Evolutionary conservation across 2,888 invertebrate genomes (phyloP).

Genomic region (Dioctria rufipes): DNA sequence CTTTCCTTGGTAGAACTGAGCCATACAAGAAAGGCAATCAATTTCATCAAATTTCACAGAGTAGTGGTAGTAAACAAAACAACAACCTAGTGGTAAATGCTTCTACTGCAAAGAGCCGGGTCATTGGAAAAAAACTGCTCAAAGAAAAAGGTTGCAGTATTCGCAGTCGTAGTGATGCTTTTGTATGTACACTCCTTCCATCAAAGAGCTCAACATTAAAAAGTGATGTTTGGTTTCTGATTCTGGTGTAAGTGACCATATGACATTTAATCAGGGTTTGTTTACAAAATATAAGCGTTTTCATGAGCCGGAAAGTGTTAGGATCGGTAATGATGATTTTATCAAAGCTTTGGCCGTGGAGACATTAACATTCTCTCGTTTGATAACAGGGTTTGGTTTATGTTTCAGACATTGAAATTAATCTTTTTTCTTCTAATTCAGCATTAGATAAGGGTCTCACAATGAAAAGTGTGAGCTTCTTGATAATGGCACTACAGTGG

Average conservation of each 20-base stretch:
- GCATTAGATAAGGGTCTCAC: neutral
- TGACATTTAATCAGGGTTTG: neutral
- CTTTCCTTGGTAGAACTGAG: no score
- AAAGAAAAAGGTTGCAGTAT: no score
- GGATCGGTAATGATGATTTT: no score
- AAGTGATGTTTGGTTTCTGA: neutral
- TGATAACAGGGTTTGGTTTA: neutral
- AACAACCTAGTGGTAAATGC: no score
- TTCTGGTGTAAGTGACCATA: slow-evolving; percentile 12
- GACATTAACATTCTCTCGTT: neutral
- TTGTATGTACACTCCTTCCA: neutral
- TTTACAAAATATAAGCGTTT: neutral
- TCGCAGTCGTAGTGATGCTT: neutral
- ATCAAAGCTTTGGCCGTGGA: neutral
- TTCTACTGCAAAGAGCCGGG: no score
- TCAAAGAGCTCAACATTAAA: neutral
- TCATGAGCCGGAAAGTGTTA: no score
- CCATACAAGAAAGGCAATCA: no score
- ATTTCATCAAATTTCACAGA: no score
- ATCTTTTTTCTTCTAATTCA: slow-evolving; percentile 3
- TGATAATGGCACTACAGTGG: neutral
- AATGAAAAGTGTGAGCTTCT: slow-evolving; percentile 5
- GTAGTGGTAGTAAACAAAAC: no score
- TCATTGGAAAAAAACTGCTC: no score
- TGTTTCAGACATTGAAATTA: neutral